Percentiles rank a stretch among this genome's conserved stretches.
Evolutionary conservation across 2,113 vertebrate species (phyloP).

Genomic region (Ceratotherium simum): DNA sequence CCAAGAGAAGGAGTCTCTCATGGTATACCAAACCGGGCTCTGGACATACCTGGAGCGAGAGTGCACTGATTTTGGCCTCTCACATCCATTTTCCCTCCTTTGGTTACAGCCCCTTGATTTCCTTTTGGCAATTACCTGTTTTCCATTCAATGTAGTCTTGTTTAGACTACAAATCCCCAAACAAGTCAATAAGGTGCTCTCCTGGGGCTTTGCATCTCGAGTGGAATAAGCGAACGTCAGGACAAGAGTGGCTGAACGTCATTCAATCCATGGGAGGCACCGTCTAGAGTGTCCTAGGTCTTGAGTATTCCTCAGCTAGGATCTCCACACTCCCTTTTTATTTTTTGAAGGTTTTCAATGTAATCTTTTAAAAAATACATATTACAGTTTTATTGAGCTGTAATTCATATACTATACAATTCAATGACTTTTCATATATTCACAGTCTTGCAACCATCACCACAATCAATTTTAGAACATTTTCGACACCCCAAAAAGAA

Average conservation of each 20-base stretch:
- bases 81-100: neutral
- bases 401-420: neutral
- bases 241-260: neutral
- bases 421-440: neutral
- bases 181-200: neutral
- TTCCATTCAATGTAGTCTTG: neutral
- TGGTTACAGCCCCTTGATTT: neutral
- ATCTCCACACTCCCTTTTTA: neutral
- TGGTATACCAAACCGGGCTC: neutral
- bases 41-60: neutral
- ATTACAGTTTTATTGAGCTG: neutral
- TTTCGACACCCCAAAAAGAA: neutral
- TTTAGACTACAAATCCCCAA: neutral
- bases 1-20: neutral
- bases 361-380: neutral
- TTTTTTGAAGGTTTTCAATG: neutral
- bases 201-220: neutral
- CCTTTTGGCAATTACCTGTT: neutral
- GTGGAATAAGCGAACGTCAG: neutral
- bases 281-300: neutral
- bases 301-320: neutral
- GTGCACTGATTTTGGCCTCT: neutral
- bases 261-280: neutral
- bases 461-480: neutral
- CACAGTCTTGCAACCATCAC: neutral